These are phyloP conservation scores for Sternotherus odoratus DNA, from an alignment of 2,797 vertebrate genomes.

Conservation along the genomic window DNA sequence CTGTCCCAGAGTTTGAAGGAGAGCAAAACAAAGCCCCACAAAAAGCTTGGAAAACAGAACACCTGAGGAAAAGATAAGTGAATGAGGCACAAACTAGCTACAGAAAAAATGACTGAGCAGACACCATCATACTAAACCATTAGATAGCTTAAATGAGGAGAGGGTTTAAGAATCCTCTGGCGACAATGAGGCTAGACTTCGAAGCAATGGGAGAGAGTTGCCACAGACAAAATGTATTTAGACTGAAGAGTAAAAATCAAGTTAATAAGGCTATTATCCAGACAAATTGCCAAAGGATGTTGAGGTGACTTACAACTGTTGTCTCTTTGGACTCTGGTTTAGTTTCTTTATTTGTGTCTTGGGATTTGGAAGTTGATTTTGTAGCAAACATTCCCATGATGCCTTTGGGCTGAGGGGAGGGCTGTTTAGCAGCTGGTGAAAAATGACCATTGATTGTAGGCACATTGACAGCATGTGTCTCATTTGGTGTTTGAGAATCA, in stretches of 20 bases:
- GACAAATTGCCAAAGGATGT: neutral
- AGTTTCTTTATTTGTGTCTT: slow-evolving; percentile 80
- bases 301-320: slow-evolving; percentile 72
- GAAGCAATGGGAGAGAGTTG: fast-evolving
- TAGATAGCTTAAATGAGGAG: neutral
- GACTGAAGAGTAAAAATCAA: fast-evolving
- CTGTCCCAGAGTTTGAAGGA: fast-evolving
- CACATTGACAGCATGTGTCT: neutral
- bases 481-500: neutral
- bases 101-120: neutral
- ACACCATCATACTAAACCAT: fast-evolving
- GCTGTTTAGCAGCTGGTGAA: slow-evolving; percentile 60
- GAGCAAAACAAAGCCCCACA: fast-evolving
- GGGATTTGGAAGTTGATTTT: slow-evolving; percentile 81
- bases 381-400: slow-evolving; percentile 94
- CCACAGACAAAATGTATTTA: fast-evolving
- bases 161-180: fast-evolving
- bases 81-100: fast-evolving
- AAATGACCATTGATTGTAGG: slow-evolving; percentile 78
- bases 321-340: slow-evolving; percentile 85
- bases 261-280: neutral
- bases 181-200: fast-evolving
- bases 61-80: neutral
- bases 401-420: slow-evolving; percentile 84
- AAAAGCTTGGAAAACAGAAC: fast-evolving